Percentiles rank a stretch among this genome's conserved stretches.
These are phyloP conservation scores for Creontiades dilutus DNA, from an alignment of 2,888 invertebrate genomes.

Conservation along the genomic window DNA sequence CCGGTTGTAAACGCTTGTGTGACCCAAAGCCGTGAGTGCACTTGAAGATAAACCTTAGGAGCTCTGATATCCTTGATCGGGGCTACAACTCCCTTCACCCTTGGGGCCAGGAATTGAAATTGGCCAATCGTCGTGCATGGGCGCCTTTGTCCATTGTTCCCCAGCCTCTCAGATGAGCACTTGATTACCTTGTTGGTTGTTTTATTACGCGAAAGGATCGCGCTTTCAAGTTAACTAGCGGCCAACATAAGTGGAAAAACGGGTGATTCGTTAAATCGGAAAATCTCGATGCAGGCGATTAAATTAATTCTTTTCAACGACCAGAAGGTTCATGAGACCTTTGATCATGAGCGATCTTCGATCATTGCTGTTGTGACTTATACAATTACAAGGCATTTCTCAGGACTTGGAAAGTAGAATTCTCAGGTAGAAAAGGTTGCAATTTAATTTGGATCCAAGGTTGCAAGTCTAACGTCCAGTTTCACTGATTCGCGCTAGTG, in stretches of 20 bases:
- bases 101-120: conserved; percentile 52
- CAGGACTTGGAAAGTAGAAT: too few species aligned
- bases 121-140: conserved; percentile 43
- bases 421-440: too few species aligned
- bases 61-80: conserved; percentile 13
- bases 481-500: too few species aligned
- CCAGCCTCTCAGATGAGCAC: conserved; percentile 37
- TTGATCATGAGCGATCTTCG: too few species aligned
- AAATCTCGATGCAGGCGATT: too few species aligned
- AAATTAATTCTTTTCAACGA: too few species aligned
- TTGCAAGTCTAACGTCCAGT: too few species aligned
- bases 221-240: conserved; percentile 5
- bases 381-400: too few species aligned
- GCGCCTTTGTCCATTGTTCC: conserved; percentile 48
- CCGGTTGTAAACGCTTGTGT: neutral
- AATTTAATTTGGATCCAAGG: too few species aligned
- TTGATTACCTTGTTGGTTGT: conserved; percentile 32
- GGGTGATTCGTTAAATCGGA: neutral
- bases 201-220: conserved; percentile 42
- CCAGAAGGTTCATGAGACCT: too few species aligned
- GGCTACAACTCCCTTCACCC: conserved; percentile 48
- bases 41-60: neutral
- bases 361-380: too few species aligned
- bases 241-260: neutral
- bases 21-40: conserved; percentile 31